Evolutionary conservation across 2,888 invertebrate genomes (phyloP).

Genomic region (Rutpela maculata): DNA sequence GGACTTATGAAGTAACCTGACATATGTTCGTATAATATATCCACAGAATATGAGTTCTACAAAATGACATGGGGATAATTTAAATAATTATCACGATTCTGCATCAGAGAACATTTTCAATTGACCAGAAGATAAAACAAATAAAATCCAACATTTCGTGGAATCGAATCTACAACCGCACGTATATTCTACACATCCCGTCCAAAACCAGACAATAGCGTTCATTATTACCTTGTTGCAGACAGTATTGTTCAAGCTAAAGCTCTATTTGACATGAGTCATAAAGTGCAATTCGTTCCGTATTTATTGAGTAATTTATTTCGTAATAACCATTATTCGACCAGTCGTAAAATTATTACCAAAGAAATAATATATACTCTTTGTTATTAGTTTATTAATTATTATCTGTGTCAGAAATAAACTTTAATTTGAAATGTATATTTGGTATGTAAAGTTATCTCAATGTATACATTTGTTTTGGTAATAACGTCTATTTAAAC

Average conservation of each 20-base stretch:
- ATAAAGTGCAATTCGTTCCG: slow-evolving; percentile 7
- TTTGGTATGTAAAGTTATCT: background rate
- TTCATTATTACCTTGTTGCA: slow-evolving; percentile 38
- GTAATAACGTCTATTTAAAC: background rate
- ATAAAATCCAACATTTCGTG: background rate
- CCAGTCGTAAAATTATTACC: background rate
- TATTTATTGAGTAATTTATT: slow-evolving; percentile 14
- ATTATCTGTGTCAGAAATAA: background rate
- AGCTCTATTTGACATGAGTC: slow-evolving; percentile 17
- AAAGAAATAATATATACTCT: slow-evolving; percentile 8
- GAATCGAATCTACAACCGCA: slow-evolving; percentile 12
- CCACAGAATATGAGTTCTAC: too few relatives aligned
- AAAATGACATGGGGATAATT: background rate
- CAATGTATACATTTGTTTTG: background rate
- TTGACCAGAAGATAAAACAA: background rate
- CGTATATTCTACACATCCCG: slow-evolving; percentile 21
- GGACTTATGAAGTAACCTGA: too few relatives aligned
- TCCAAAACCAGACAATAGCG: slow-evolving; percentile 20
- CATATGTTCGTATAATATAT: too few relatives aligned
- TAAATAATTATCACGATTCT: background rate
- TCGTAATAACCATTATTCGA: background rate
- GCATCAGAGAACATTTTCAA: background rate
- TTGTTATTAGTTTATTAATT: background rate
- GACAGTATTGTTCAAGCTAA: slow-evolving; percentile 17
- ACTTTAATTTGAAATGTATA: background rate